These are phyloP conservation scores for Pantherophis guttatus DNA, from an alignment of 2,113 vertebrate genomes.

Conservation along the genomic window DNA sequence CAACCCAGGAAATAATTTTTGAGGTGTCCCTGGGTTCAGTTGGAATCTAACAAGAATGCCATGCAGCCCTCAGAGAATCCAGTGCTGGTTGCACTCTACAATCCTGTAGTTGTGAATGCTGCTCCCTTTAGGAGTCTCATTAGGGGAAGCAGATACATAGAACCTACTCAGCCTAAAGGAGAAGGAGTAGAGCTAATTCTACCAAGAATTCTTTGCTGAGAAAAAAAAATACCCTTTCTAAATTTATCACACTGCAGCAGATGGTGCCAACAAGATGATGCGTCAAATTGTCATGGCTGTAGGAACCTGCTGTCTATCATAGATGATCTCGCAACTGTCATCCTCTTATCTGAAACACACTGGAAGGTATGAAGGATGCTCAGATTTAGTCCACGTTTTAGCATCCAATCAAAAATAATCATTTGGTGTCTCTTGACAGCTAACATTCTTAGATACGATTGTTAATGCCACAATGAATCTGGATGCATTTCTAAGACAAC, in stretches of 20 bases:
- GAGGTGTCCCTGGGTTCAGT: not conserved
- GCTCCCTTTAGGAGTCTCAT: slow-evolving; percentile 25
- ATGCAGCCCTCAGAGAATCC: not conserved
- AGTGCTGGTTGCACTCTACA: not conserved
- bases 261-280: slow-evolving; percentile 55
- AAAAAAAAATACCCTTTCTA: slow-evolving; percentile 53
- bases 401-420: not conserved
- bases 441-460: slow-evolving; percentile 10
- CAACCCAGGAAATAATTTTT: not conserved
- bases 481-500: not conserved
- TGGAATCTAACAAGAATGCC: not conserved
- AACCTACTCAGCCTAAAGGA: slow-evolving; percentile 37
- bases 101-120: not conserved
- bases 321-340: slow-evolving; percentile 37
- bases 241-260: slow-evolving; percentile 60
- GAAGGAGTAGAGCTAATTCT: slow-evolving; percentile 37
- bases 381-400: too few species aligned
- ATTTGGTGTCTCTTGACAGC: not conserved
- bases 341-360: slow-evolving; percentile 19
- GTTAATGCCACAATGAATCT: not conserved
- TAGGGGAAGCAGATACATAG: slow-evolving; percentile 33
- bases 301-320: slow-evolving; percentile 47
- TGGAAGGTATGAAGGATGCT: not conserved
- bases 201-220: slow-evolving; percentile 63
- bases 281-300: slow-evolving; percentile 42